These are phyloP conservation scores for Sabellastarte sp. DNA, from an alignment of 2,888 invertebrate genomes.

Conservation along the genomic window DNA sequence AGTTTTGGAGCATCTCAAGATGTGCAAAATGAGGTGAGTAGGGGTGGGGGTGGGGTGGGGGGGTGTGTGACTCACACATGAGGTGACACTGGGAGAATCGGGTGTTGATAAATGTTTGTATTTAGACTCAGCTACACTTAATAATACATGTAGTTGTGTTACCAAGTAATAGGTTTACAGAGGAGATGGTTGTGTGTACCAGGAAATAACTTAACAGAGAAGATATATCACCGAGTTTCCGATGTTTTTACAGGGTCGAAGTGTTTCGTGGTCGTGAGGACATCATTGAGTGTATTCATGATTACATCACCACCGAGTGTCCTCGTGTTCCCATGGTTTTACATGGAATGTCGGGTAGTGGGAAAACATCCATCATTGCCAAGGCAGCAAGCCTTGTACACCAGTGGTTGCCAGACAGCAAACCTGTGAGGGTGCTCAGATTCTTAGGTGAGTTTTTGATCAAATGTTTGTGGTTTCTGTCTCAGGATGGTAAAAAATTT, in stretches of 20 bases:
- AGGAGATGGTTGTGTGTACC: too few species aligned
- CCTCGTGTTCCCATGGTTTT: slow-evolving; percentile 28
- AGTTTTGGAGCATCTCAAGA: slow-evolving; percentile 30
- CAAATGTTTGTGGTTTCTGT: too few species aligned
- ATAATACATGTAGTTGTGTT: too few species aligned
- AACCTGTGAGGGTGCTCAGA: slow-evolving; percentile 26
- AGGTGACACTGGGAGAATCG: not conserved
- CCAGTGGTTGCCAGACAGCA: slow-evolving; percentile 23
- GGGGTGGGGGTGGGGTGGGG: not conserved
- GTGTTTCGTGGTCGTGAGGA: slow-evolving; percentile 10
- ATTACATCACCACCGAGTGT: not conserved
- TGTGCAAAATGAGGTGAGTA: slow-evolving; percentile 7
- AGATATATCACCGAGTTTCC: too few species aligned
- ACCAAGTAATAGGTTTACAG: too few species aligned
- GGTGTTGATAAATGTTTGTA: not conserved
- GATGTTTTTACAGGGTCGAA: not conserved
- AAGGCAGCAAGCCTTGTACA: slow-evolving; percentile 28
- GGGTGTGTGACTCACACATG: not conserved
- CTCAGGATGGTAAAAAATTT: too few species aligned
- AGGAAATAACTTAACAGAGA: too few species aligned
- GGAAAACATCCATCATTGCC: slow-evolving; percentile 37
- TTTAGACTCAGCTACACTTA: too few species aligned
- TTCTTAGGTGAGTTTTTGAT: slow-evolving; percentile 30
- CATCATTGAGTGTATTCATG: not conserved
- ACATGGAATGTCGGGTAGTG: slow-evolving; percentile 32